Conservation (phyloP, 2,113 vertebrate species). For the Rhizomys pruinosus region DNA sequence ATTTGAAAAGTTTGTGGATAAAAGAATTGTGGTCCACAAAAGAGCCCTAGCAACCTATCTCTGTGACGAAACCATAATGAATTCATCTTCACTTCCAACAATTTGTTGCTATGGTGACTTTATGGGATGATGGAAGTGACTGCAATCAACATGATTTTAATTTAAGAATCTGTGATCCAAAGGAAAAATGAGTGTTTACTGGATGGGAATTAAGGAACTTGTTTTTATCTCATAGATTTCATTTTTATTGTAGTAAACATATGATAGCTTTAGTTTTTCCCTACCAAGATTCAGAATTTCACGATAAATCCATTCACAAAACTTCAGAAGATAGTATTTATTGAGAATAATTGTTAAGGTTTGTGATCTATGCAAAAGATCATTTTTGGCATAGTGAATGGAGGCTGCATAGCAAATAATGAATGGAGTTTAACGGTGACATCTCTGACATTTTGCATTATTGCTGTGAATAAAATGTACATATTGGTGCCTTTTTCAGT, state of each 20-base stretch:
- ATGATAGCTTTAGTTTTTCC: background rate
- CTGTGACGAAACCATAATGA: background rate
- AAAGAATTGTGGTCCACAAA: constrained; percentile 5
- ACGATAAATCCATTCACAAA: background rate
- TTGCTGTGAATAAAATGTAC: background rate
- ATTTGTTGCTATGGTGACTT: constrained; percentile 32
- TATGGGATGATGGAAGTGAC: background rate
- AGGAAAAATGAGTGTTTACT: background rate
- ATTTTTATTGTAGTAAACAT: background rate
- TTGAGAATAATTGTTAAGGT: background rate
- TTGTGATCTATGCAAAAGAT: background rate
- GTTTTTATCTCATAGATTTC: background rate
- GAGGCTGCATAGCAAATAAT: background rate
- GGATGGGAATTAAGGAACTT: background rate
- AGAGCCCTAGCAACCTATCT: background rate
- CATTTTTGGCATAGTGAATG: background rate
- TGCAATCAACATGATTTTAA: constrained; percentile 23
- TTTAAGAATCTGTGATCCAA: background rate
- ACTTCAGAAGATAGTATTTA: background rate
- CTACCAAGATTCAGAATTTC: background rate
- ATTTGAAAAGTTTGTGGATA: background rate
- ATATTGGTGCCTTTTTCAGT: background rate
- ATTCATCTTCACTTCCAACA: background rate
- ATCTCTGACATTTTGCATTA: constrained; percentile 17
- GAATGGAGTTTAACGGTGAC: background rate